These are phyloP conservation scores for Acanthacorydalis orientalis DNA, from an alignment of 2,888 invertebrate genomes.

Conservation along the genomic window DNA sequence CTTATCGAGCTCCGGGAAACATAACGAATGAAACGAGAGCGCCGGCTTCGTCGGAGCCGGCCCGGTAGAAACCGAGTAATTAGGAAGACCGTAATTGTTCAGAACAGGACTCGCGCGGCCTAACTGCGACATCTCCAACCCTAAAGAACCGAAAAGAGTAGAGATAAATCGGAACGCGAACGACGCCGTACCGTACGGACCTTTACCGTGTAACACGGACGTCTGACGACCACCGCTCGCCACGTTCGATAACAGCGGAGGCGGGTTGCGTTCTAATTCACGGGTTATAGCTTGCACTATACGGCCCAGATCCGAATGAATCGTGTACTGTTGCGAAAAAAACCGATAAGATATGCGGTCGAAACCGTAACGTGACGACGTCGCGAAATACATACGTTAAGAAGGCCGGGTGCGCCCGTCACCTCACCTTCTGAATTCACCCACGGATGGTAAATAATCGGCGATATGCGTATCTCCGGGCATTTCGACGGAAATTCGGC, in stretches of 20 bases:
- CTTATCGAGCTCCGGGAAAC: slow-evolving; percentile 32
- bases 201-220: neutral
- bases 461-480: slow-evolving; percentile 49
- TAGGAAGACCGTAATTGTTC: neutral
- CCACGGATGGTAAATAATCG: slow-evolving; percentile 54
- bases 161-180: neutral
- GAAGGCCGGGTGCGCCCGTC: slow-evolving; percentile 52
- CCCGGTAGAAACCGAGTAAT: neutral
- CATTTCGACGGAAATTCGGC: slow-evolving; percentile 61
- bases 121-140: neutral
- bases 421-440: slow-evolving; percentile 51
- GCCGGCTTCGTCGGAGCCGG: slow-evolving; percentile 7
- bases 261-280: slow-evolving; percentile 54
- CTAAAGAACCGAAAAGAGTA: neutral
- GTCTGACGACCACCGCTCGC: neutral
- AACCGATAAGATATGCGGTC: neutral
- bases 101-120: slow-evolving; percentile 3
- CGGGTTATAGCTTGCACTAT: slow-evolving; percentile 67
- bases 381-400: slow-evolving; percentile 43
- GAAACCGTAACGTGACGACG: neutral
- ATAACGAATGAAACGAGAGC: slow-evolving; percentile 1
- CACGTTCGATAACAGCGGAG: slow-evolving; percentile 25
- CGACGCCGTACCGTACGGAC: neutral
- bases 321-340: slow-evolving; percentile 39
- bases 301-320: slow-evolving; percentile 63